These are phyloP conservation scores for Erebia epiphron DNA, from an alignment of 2,888 invertebrate genomes.

Conservation along the genomic window DNA sequence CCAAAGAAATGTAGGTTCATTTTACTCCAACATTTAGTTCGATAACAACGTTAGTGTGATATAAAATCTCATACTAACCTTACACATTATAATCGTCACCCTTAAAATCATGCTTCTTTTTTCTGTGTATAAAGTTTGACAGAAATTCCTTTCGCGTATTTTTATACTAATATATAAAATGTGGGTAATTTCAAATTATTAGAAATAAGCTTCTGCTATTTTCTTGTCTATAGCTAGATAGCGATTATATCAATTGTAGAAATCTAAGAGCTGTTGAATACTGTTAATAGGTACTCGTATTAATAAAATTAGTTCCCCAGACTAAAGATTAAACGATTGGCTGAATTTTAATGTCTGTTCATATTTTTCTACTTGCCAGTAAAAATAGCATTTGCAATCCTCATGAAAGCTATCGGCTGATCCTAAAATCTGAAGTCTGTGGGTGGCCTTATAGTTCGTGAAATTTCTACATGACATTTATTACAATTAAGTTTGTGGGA, in stretches of 20 bases:
- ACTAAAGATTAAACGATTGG: neutral
- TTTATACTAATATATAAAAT: slow-evolving; percentile 36
- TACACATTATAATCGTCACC: neutral
- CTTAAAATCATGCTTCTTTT: slow-evolving; percentile 1
- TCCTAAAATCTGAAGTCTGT: neutral
- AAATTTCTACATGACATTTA: neutral
- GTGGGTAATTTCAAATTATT: slow-evolving; percentile 33
- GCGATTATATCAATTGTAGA: slow-evolving; percentile 39
- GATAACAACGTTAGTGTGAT: no score
- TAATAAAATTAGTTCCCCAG: neutral
- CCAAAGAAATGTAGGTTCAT: no score
- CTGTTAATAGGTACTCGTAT: slow-evolving; percentile 20
- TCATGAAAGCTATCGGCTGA: neutral
- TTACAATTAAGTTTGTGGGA: neutral
- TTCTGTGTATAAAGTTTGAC: slow-evolving; percentile 23
- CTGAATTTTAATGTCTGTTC: neutral
- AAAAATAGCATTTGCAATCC: neutral
- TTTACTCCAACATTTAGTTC: no score
- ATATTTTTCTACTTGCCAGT: neutral
- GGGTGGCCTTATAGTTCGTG: neutral
- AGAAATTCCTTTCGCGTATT: slow-evolving; percentile 38
- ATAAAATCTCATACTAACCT: no score
- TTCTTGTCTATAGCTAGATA: slow-evolving; percentile 37
- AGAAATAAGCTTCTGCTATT: slow-evolving; percentile 39
- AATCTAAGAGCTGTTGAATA: slow-evolving; percentile 31